Base-by-base conservation (phyloP, 2,113 vertebrate genomes). In the Terrapene triunguis region DNA sequence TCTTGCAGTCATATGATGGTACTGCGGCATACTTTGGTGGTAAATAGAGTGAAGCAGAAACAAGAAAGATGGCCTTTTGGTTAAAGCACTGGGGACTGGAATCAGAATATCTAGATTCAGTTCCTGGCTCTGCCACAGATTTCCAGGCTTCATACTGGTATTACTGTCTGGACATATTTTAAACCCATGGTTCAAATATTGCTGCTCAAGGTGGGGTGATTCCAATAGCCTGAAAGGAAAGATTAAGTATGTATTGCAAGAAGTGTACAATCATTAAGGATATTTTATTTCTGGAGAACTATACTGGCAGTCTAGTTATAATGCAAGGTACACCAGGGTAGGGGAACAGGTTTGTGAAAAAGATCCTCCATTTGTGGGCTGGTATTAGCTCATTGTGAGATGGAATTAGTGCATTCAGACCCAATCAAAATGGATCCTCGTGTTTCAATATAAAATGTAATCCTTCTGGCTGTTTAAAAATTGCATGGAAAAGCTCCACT, bases 261-360 rank as follows among this genome's bases (percentile, higher is more conserved):
- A 47, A 54, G 32, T 85, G 32, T 79, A 48, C 62, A 78, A 96
- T 81, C 5, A 32, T 0, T 1, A 8, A 6, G 53, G 62, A 57
- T 10, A 48, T 29, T 14, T 79, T 2, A 50, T 14, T 54, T 95
- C 48, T 78, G 38, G 55, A 90, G 27, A 2, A 27, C 1, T 4
- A 5, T 5, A 74, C 10, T 17, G 3, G 35, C 92, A 90, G n/a
- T 5, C 19, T 38, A 88, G 32, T 22, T 79, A 62, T 6, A 57
- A 10, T 21, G 2, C 44, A 88, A 65, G 1, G 1, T 47, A 83
- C 3, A 50, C 5, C 2, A 9, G 17, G 1, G 0, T 1, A 4
- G 5, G 83, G 10, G 5, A 96, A 51, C 5, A 89, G 6, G 76
- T 80, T 95, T 72, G 84, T 12, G 38, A 92, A 91, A 32, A 86